Base-by-base conservation (phyloP, 1,140 invertebrate species). In the Diorhabda sublineata region DNA sequence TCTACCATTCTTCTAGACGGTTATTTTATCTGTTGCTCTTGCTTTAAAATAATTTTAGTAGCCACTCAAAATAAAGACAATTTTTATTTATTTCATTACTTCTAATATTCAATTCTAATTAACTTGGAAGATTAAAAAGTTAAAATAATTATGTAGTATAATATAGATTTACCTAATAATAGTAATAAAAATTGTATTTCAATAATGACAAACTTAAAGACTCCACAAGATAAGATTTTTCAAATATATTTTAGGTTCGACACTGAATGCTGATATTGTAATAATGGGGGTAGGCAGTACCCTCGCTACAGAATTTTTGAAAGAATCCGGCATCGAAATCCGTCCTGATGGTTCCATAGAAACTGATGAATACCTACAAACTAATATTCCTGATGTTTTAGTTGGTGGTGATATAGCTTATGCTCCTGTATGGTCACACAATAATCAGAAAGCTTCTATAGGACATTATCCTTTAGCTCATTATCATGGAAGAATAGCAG, bases 381-480 rank as follows among this genome's bases (percentile, higher is more conserved):
- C 93, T 0, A 95, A 91, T 74, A 78, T 92, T 3, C 81, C 86
- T 62, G 87, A 90, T 78, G 84, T 98, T 3, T 98, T 88, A 83
- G 95, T 91, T 47, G 95, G 92, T 64, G 96, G 96, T 5, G 96
- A 98, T 80, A 92, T 97, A 72, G 93, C 92, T n/a, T 87, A 90
- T 74, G 96, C 96, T 68, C 96, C 96, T 0, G 86, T 98, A 5
- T 90, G 87, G 74, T 85, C 86, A 2, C 75, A 81, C 52, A 83
- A 84, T 44, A 86, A 87, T 70, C 82, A 84, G 67, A 84, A 84
- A 59, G 89, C 90, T 45, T 84, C 87, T 41, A 93, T 97, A 70
- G 94, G 94, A n/a, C 96, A 98, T 79, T 96, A 92, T 84, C 88
- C 92, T 44, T 85, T 98, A 75, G 92, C 96, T 0, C 91, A 94